Conservation (phyloP, 2,888 invertebrate genomes). For the Caenorhabditis drosophilae region DNA sequence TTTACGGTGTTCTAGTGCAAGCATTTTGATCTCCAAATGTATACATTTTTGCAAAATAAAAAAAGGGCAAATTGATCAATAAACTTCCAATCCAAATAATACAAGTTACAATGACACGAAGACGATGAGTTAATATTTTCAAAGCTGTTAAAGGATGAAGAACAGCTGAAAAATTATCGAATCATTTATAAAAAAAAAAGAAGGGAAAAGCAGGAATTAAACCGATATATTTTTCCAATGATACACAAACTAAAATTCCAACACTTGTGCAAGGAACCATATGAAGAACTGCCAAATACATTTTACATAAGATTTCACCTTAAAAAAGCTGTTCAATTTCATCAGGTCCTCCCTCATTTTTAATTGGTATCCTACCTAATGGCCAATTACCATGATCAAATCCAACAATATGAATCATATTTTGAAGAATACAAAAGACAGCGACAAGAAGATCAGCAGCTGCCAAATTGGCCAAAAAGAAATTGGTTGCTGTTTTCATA, state of each 20-base stretch:
- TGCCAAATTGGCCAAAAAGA: slow-evolving; percentile 87
- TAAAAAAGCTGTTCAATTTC: slow-evolving; percentile 76
- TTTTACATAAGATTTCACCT: slow-evolving; percentile 86
- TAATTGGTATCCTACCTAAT: too few species aligned
- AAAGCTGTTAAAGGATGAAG: slow-evolving; percentile 49
- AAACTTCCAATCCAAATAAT: slow-evolving; percentile 53
- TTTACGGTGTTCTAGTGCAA: slow-evolving; percentile 30
- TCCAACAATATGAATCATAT: slow-evolving; percentile 80
- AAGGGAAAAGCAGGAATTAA: background rate
- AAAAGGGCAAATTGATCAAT: slow-evolving; percentile 49
- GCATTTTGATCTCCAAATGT: slow-evolving; percentile 25
- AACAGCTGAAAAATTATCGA: slow-evolving; percentile 36
- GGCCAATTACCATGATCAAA: slow-evolving; percentile 69
- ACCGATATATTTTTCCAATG: slow-evolving; percentile 83
- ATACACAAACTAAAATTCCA: slow-evolving; percentile 84
- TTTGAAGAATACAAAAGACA: slow-evolving; percentile 88
- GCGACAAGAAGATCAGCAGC: slow-evolving; percentile 90
- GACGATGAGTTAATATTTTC: slow-evolving; percentile 56
- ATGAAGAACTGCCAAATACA: slow-evolving; percentile 87
- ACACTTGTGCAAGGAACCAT: slow-evolving; percentile 84
- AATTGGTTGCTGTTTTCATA: slow-evolving; percentile 86
- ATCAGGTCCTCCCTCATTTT: slow-evolving; percentile 31
- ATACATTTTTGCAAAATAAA: slow-evolving; percentile 42
- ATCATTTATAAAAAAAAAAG: background rate
- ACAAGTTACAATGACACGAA: slow-evolving; percentile 49